Conservation (phyloP, 2,113 vertebrate genomes). For the Castor canadensis region DNA sequence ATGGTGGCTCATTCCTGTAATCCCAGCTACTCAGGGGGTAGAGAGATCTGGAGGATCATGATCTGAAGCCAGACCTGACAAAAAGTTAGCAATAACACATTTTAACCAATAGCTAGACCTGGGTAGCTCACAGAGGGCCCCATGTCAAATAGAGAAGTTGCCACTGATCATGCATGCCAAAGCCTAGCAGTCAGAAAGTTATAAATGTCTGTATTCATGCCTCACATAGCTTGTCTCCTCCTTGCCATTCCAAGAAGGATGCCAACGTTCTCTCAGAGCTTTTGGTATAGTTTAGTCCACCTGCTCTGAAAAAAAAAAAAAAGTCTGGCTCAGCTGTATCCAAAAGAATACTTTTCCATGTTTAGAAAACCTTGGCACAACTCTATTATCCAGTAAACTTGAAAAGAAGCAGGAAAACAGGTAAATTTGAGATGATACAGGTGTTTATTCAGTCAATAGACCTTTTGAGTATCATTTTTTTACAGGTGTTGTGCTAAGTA, state of each 20-base stretch:
- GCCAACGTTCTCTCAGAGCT: conserved; percentile 23
- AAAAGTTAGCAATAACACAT: too few relatives aligned
- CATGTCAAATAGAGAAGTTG: neutral
- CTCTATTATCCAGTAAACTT: conserved; percentile 1
- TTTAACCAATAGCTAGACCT: too few relatives aligned
- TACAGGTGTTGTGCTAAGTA: neutral
- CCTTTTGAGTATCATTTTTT: neutral
- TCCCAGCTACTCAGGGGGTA: too few relatives aligned
- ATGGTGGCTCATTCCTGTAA: too few relatives aligned
- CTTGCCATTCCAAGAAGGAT: conserved; percentile 9
- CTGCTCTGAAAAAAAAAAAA: neutral
- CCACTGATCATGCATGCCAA: neutral
- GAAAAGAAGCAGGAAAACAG: neutral
- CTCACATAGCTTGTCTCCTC: neutral
- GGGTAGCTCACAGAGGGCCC: neutral
- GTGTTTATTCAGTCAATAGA: neutral
- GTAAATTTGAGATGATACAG: neutral
- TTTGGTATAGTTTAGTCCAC: conserved; percentile 17
- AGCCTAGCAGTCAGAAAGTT: conserved; percentile 1
- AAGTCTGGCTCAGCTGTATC: neutral
- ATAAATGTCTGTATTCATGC: neutral
- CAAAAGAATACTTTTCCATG: neutral
- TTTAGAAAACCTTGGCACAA: conserved; percentile 33
- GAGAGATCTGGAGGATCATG: too few relatives aligned
- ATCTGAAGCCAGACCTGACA: too few relatives aligned